Evolutionary conservation across 1,140 invertebrate species (phyloP).

Genomic region (Conopomorpha cramerella): DNA sequence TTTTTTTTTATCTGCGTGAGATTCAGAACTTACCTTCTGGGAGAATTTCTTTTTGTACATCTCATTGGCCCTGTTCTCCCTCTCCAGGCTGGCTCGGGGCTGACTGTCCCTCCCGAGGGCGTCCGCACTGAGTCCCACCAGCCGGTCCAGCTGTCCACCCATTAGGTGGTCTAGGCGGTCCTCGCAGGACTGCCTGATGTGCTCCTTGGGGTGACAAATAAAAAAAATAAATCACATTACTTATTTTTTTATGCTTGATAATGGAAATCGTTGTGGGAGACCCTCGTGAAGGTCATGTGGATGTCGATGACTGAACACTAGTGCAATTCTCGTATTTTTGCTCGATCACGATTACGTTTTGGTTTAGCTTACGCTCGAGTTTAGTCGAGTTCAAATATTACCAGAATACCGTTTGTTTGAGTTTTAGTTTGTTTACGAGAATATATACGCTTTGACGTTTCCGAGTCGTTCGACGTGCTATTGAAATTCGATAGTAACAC

Average conservation of each 20-base stretch:
- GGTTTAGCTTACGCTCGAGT: too few relatives aligned
- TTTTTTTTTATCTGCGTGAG: neutral
- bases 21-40: conserved; percentile 22
- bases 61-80: conserved; percentile 44
- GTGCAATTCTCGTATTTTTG: too few relatives aligned
- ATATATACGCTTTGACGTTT: too few relatives aligned
- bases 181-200: conserved; percentile 78
- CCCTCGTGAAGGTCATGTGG: too few relatives aligned
- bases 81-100: conserved; percentile 31
- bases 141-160: too few relatives aligned
- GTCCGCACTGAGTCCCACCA: conserved; percentile 59
- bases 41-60: conserved; percentile 41
- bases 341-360: too few relatives aligned
- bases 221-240: neutral
- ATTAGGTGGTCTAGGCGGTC: conserved; percentile 73
- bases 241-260: neutral
- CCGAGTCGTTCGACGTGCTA: too few relatives aligned
- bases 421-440: too few relatives aligned
- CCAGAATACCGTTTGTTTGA: too few relatives aligned
- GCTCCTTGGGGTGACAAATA: conserved; percentile 64
- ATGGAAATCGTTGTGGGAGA: neutral
- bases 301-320: too few relatives aligned
- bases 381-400: too few relatives aligned
- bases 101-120: conserved; percentile 30
- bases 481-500: too few relatives aligned